Percentiles rank a stretch among this genome's conserved stretches.
These are phyloP conservation scores for Hylyphantes graminicola DNA, from an alignment of 1,140 invertebrate species.

Conservation along the genomic window DNA sequence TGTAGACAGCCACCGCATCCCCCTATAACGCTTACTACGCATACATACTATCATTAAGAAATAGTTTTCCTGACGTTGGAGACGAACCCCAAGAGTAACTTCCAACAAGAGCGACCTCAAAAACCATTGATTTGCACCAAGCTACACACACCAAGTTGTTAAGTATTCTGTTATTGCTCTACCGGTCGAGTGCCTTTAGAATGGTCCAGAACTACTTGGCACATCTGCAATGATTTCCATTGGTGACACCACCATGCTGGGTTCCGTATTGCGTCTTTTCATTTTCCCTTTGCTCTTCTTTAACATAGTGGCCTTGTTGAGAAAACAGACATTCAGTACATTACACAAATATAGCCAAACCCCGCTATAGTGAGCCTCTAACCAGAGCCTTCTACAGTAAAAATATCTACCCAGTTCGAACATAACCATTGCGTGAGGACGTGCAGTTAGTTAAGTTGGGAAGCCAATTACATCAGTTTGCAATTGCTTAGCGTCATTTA, in stretches of 20 bases:
- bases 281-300: slow-evolving; percentile 91
- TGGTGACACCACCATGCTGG: slow-evolving; percentile 73
- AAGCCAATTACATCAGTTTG: too few relatives aligned
- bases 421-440: too few relatives aligned
- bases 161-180: slow-evolving; percentile 29
- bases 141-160: slow-evolving; percentile 37
- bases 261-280: slow-evolving; percentile 88
- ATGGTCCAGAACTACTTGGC: slow-evolving; percentile 60
- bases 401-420: too few relatives aligned
- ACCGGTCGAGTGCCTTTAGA: slow-evolving; percentile 38
- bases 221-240: slow-evolving; percentile 58
- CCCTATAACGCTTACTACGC: too few relatives aligned
- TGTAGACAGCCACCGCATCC: too few relatives aligned
- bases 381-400: too few relatives aligned
- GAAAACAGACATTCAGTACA: slow-evolving; percentile 34
- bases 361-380: too few relatives aligned
- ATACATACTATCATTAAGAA: not conserved
- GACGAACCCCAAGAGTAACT: slow-evolving; percentile 30
- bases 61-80: slow-evolving; percentile 17
- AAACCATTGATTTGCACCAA: slow-evolving; percentile 23
- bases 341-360: too few relatives aligned
- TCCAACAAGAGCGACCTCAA: slow-evolving; percentile 17
- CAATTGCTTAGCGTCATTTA: too few relatives aligned
- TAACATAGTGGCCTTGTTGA: slow-evolving; percentile 82
- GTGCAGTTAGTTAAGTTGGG: too few relatives aligned